phyloP scores from a whole-genome alignment of 2,888 invertebrate genomes.

The Chymomyza caudatula region DNA sequence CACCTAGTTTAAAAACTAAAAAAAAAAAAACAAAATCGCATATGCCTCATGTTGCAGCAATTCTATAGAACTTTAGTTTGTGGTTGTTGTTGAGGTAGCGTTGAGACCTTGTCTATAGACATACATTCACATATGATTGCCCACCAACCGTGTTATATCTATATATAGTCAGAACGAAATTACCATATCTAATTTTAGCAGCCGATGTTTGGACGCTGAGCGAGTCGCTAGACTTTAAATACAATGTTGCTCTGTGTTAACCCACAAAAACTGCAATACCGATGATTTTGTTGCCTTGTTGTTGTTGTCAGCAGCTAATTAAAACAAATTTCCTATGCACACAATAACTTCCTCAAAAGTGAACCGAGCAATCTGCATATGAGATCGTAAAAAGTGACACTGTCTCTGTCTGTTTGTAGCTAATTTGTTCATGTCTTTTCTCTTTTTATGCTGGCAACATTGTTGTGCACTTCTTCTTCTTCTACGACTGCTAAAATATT shows the following conservation, averaged over 20 bases:
- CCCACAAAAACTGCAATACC: constrained; percentile 1
- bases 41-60: no score
- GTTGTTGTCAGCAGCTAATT: constrained; percentile 69
- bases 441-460: constrained; percentile 45
- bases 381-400: constrained; percentile 54
- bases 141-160: not conserved
- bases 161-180: not conserved
- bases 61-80: no score
- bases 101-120: no score
- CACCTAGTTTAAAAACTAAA: not conserved
- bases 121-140: no score
- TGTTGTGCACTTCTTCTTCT: no score
- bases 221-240: not conserved
- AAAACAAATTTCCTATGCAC: constrained; percentile 59
- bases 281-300: constrained; percentile 20
- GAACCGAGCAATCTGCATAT: constrained; percentile 52
- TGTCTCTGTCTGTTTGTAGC: constrained; percentile 39
- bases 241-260: not conserved
- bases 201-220: constrained; percentile 58
- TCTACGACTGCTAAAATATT: not conserved
- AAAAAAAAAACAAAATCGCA: not conserved
- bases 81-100: no score
- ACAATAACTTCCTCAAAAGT: constrained; percentile 51
- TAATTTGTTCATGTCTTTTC: constrained; percentile 55
- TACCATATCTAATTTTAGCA: constrained; percentile 42